Conservation (phyloP, 2,888 invertebrate genomes). For the Merodon equestris region DNA sequence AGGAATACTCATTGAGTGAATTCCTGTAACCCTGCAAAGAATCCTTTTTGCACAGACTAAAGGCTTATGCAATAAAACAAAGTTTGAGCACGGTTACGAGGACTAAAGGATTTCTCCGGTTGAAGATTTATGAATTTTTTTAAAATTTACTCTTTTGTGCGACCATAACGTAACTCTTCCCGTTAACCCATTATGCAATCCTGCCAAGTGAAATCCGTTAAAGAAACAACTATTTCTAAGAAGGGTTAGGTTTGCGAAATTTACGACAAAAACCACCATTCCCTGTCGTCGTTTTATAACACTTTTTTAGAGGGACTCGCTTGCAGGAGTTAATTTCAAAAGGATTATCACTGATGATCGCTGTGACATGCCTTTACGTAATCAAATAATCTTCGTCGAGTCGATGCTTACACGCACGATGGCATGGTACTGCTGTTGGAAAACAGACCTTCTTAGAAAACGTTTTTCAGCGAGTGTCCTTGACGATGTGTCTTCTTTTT, state of each 20-base stretch:
- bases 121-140: too few relatives aligned
- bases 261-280: background rate
- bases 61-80: conserved; percentile 55
- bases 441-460: too few relatives aligned
- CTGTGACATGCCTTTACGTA: conserved; percentile 36
- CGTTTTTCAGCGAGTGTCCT: too few relatives aligned
- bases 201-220: background rate
- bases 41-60: conserved; percentile 31
- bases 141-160: conserved; percentile 25
- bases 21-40: conserved; percentile 32
- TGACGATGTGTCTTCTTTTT: too few relatives aligned
- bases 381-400: conserved; percentile 13
- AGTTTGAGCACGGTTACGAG: too few relatives aligned
- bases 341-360: conserved; percentile 61
- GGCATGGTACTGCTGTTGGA: too few relatives aligned
- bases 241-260: conserved; percentile 7
- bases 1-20: conserved; percentile 34
- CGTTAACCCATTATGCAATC: conserved; percentile 63
- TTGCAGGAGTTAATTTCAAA: conserved; percentile 46
- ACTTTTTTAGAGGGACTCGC: conserved; percentile 1
- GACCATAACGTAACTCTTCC: conserved; percentile 53
- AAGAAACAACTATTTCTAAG: conserved; percentile 29
- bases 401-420: too few relatives aligned
- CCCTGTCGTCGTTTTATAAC: conserved; percentile 21
- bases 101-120: too few relatives aligned